Percentiles rank a stretch among this genome's conserved stretches.
phyloP scores from a whole-genome alignment of 1,140 invertebrate genomes.

The Drosophila truncata region DNA sequence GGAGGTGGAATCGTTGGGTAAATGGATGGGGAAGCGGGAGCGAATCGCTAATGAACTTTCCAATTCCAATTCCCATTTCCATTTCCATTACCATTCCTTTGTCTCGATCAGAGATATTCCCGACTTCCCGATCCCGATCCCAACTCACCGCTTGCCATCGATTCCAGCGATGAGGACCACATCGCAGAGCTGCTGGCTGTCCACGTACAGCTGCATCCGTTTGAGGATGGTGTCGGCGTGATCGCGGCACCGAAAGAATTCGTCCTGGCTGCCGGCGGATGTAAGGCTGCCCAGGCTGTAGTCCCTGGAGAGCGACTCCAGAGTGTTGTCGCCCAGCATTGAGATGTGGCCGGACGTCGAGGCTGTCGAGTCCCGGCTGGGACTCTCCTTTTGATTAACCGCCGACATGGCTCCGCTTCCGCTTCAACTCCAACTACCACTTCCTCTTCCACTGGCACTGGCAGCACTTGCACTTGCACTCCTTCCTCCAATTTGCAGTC shows the following conservation, averaged over 20 bases:
- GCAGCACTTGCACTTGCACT: constrained; percentile 16
- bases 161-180: constrained; percentile 91
- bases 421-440: neutral
- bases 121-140: constrained; percentile 5
- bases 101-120: constrained; percentile 18
- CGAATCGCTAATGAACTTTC: constrained; percentile 51
- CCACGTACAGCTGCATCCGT: constrained; percentile 93
- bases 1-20: neutral
- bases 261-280: constrained; percentile 87
- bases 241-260: constrained; percentile 91
- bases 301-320: constrained; percentile 77
- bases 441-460: neutral
- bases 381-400: constrained; percentile 83
- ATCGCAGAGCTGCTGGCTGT: constrained; percentile 92
- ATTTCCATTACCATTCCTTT: constrained; percentile 64
- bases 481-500: constrained; percentile 19
- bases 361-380: constrained; percentile 81
- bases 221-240: constrained; percentile 93
- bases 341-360: constrained; percentile 79
- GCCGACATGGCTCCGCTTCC: constrained; percentile 56
- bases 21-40: constrained; percentile 16
- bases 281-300: constrained; percentile 80
- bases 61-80: constrained; percentile 27
- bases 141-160: constrained; percentile 87
- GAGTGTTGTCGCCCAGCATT: constrained; percentile 68